phyloP scores from a whole-genome alignment of 2,797 vertebrate genomes.

The Selene dorsalis region DNA sequence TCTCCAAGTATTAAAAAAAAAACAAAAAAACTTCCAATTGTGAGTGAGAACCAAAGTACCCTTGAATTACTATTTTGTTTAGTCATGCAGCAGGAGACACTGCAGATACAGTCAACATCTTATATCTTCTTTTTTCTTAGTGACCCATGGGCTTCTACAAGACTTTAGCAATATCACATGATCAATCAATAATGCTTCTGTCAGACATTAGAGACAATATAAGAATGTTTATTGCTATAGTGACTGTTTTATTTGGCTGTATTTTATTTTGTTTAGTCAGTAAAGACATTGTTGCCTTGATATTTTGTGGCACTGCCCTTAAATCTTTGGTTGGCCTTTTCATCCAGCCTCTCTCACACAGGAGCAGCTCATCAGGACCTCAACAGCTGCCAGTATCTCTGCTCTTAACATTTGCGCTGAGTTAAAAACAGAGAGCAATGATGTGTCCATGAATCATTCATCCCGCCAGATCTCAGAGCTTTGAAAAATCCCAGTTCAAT shows the following conservation, averaged over 20 bases:
- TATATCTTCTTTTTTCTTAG: too few relatives aligned
- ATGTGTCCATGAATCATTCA: slow-evolving; percentile 44
- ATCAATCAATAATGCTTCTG: neutral
- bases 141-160: neutral
- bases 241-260: too few relatives aligned
- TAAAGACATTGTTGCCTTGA: neutral
- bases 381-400: slow-evolving; percentile 8
- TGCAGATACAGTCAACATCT: neutral
- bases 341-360: neutral
- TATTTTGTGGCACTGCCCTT: slow-evolving; percentile 17
- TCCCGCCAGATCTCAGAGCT: slow-evolving; percentile 23
- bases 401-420: slow-evolving; percentile 45
- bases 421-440: slow-evolving; percentile 14
- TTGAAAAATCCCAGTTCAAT: slow-evolving; percentile 36
- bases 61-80: neutral
- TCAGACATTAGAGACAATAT: neutral
- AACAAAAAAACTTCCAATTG: neutral
- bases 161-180: neutral
- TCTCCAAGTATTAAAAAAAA: neutral
- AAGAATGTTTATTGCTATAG: neutral
- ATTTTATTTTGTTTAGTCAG: neutral
- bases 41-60: neutral
- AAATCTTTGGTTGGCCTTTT: neutral
- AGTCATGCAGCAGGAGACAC: neutral
- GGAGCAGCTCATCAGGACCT: slow-evolving; percentile 11